These are phyloP conservation scores for Alloscopus bannaensis DNA, from an alignment of 2,888 invertebrate species.

Conservation along the genomic window DNA sequence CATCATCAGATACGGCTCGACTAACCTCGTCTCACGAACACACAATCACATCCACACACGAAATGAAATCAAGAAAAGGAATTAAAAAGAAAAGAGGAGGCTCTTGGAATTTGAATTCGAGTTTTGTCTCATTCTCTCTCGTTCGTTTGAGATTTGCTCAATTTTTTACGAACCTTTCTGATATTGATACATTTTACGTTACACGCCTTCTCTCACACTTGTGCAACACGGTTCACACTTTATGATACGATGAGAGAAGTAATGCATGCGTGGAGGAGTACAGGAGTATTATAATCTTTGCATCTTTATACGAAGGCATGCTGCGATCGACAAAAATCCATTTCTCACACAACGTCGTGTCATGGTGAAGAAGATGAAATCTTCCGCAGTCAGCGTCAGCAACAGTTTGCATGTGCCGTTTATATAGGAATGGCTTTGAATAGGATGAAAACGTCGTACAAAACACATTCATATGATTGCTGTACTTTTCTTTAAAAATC, in stretches of 20 bases:
- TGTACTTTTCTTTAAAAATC: no score
- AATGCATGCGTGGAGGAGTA: no score
- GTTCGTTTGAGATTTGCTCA: conserved; percentile 20
- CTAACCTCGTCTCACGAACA: conserved; percentile 26
- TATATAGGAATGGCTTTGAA: no score
- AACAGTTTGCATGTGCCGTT: no score
- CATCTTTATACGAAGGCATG: conserved; percentile 38
- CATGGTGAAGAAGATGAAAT: no score
- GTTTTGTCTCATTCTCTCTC: no score
- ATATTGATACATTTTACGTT: conserved; percentile 16
- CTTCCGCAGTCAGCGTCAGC: no score
- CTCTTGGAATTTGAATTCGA: conserved; percentile 4
- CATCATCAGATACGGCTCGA: conserved; percentile 33
- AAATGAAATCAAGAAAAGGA: conserved; percentile 1
- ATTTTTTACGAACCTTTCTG: conserved; percentile 16
- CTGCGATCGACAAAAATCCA: conserved; percentile 36
- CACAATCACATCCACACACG: not conserved
- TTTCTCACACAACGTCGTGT: conserved; percentile 54
- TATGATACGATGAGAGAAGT: no score
- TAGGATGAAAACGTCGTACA: no score
- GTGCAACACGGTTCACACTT: conserved; percentile 11
- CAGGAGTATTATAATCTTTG: conserved; percentile 26
- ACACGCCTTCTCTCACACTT: conserved; percentile 11
- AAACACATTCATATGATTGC: no score
- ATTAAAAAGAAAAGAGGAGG: not conserved